A percentile compares a stretch with the other conserved stretches of the same genome.
Conservation (phyloP, 2,113 vertebrate genomes). For the Nerophis lumbriciformis region DNA sequence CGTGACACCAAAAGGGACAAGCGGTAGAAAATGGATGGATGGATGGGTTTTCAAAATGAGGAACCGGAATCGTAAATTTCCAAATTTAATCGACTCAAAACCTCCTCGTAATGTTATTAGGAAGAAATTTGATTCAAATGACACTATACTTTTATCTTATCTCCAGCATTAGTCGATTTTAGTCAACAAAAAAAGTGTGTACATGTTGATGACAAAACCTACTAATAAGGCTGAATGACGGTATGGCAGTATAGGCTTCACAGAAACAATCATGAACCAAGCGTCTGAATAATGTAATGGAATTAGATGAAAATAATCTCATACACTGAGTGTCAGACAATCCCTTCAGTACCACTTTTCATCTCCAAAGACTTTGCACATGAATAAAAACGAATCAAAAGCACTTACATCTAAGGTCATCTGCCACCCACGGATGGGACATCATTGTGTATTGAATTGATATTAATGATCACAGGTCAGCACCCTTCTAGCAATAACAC, state of each 20-base stretch:
- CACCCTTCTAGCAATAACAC: constrained; percentile 53
- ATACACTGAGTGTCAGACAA: constrained; percentile 13
- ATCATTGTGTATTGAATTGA: constrained; percentile 40
- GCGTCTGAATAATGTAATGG: constrained; percentile 11
- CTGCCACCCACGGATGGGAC: not conserved
- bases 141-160: too few species aligned
- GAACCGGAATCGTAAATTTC: too few species aligned
- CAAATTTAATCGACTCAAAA: too few species aligned
- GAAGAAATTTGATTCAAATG: too few species aligned
- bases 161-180: too few species aligned
- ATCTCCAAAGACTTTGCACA: constrained; percentile 36
- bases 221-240: too few species aligned
- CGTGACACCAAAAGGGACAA: too few species aligned
- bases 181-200: too few species aligned
- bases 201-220: too few species aligned
- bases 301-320: constrained; percentile 21
- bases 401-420: constrained; percentile 44
- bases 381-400: constrained; percentile 43
- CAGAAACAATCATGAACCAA: constrained; percentile 3
- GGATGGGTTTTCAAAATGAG: too few species aligned
- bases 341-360: constrained; percentile 6
- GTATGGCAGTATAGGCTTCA: not conserved
- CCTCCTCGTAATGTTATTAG: too few species aligned
- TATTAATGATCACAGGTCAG: constrained; percentile 56
- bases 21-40: too few species aligned